Evolutionary conservation across 2,113 vertebrate species (phyloP), one percentile per base, ranked within the genome.

Genomic region (Macheiramphus alcinus): DNA sequence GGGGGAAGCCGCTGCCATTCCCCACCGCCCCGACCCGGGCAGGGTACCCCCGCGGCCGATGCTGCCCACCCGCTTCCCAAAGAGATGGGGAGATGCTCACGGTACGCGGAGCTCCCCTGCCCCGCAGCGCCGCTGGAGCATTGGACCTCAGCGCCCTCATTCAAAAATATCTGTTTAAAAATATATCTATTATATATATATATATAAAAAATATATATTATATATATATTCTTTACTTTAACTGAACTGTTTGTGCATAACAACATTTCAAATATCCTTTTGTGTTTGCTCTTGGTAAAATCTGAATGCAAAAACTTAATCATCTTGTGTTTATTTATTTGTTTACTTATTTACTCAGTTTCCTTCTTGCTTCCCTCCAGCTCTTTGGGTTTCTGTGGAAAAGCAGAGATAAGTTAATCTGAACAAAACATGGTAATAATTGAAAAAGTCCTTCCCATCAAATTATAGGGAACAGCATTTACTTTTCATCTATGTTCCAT

Each of bases 371-470:
- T 70, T 86, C 93, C 86, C 91, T 11, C 18, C 89, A 71, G 94
- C 95, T 90, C 38, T 91, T 42, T 1, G 47, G 32, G 26, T 66
- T 93, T 83, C 86, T 78, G 76, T 71, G 83, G 72, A 53, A 74
- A 40, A 70, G 16, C 74, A 53, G 79, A 92, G 94, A 95, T 74
- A 95, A 96, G 36, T 93, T 87, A 94, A 94, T 91, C 83, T 79
- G 61, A 89, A 31, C 73, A 52, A 71, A 93, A 78, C 84, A 40
- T 8, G 68, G 94, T 36, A 81, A 66, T 17, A 42, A 63, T 86
- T 88, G 94, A 92, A 83, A 81, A 81, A 91, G 56, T 23, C 72
- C 36, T 86, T 76, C 65, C 80, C n/a, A 2, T 47, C 58, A 40
- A 73, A 92, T 80, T 22, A 22, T 7, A 31, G 36, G 62, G 48